Base-by-base conservation (phyloP, 2,888 invertebrate genomes). In the Lampropteryx suffumata region DNA sequence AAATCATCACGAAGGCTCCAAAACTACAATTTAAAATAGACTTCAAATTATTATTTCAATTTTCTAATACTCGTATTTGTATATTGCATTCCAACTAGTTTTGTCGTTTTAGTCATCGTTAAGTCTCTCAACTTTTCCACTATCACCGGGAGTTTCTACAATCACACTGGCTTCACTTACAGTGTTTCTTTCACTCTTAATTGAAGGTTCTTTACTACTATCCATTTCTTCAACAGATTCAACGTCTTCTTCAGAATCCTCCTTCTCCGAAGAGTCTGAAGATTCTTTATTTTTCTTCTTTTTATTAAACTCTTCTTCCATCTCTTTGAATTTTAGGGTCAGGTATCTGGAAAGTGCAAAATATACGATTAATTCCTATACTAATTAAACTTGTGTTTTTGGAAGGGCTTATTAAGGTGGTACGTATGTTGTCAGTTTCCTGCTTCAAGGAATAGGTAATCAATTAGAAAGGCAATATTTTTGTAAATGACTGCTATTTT, bases 281-380 rank as follows among this genome's bases (percentile, higher is more conserved):
- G 60, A 61, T 41, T 79, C 72, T 62, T 90, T 86, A 64, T 91
- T 92, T 60, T 93, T 92, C 61, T 95, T 94, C 69, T 94, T 92
- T 50, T 92, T 53, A 14, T 53, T 93, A 84, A 95, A 92, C 81
- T 95, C 94, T 59, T 95, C 95, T 79, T 96, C 96, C 94, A 96
- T 95, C 82, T 97, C 96, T 86, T 95, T 94, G 73, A 96, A 97
- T 76, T 96, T 96, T 49, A 95, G 83, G 8, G 95, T 95, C 41
- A 97, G 84, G 73, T 96, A 96, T 83, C 95, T 94, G 73, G 13
- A 87, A 84, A 7, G 39, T 28, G 26, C 8, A 33, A 14, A 10
- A 21, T 8, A 12, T 5, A 24, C 7, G 4, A 3, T 17, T 17
- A 17, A 17, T 17, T 4, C 17, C 17, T 17, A 3, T 17, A 24